Percentiles rank a stretch among this genome's conserved stretches.
phyloP scores from a whole-genome alignment of 2,888 invertebrate species.

The Periphyllus acericola region DNA sequence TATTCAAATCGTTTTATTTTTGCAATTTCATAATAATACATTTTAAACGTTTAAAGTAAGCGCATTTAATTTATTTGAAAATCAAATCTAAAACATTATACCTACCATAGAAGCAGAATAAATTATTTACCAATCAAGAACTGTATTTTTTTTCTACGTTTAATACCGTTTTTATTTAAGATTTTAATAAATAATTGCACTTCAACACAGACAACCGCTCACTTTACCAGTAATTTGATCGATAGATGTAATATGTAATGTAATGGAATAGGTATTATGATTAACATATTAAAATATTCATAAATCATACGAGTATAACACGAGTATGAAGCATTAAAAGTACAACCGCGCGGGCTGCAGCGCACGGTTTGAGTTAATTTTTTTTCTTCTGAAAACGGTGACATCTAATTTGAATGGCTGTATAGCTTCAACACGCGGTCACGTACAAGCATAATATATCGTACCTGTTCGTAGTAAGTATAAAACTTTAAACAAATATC shows the following conservation, averaged over 20 bases:
- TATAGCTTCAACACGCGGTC: too few species aligned
- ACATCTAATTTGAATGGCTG: neutral
- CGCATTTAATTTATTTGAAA: neutral
- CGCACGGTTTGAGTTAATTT: neutral
- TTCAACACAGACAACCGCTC: neutral
- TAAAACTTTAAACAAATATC: too few species aligned
- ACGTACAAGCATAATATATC: too few species aligned
- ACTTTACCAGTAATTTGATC: neutral
- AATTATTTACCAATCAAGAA: neutral
- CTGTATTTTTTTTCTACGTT: neutral
- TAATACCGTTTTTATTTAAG: neutral
- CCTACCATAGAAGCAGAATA: too few species aligned
- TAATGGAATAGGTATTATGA: too few species aligned
- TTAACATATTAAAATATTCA: too few species aligned
- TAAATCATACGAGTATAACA: too few species aligned
- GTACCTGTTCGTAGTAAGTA: too few species aligned
- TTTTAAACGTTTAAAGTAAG: neutral
- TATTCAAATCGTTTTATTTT: neutral
- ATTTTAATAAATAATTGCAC: neutral
- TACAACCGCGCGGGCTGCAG: too few species aligned
- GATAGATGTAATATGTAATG: neutral
- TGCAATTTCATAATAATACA: neutral
- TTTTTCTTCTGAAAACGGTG: neutral
- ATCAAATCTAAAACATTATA: neutral
- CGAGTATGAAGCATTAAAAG: too few species aligned